These are phyloP conservation scores for Ruditapes philippinarum DNA, from an alignment of 1,140 invertebrate species.

Conservation along the genomic window DNA sequence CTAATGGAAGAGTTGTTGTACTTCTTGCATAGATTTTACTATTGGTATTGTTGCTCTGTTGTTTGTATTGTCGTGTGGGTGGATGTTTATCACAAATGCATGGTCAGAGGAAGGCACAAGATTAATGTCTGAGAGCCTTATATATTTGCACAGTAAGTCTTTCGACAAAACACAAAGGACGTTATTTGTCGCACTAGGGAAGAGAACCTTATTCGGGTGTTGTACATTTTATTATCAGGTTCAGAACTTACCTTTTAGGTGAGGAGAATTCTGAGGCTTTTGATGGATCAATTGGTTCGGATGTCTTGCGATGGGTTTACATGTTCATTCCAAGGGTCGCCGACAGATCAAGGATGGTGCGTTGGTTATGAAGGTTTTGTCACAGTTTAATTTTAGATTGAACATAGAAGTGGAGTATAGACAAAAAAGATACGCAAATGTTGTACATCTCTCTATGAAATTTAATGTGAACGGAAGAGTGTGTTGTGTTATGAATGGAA, in stretches of 20 bases:
- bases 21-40: too few relatives aligned
- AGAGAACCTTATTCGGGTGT: too few relatives aligned
- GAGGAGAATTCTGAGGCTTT: too few relatives aligned
- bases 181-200: slow-evolving; percentile 24
- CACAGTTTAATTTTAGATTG: slow-evolving; percentile 73
- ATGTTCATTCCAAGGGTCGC: slow-evolving; percentile 56
- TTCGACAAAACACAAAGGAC: neutral
- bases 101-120: neutral
- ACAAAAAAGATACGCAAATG: slow-evolving; percentile 75
- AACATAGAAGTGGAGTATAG: slow-evolving; percentile 70
- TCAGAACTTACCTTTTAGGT: too few relatives aligned
- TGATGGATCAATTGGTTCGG: too few relatives aligned
- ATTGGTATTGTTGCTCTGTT: neutral
- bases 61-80: too few relatives aligned
- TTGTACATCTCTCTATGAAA: slow-evolving; percentile 71
- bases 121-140: neutral
- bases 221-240: too few relatives aligned
- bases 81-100: neutral
- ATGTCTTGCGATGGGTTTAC: too few relatives aligned
- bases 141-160: neutral
- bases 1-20: neutral
- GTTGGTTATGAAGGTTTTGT: slow-evolving; percentile 76
- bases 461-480: neutral
- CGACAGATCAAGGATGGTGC: slow-evolving; percentile 64
- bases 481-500: neutral